Evolutionary conservation across 2,113 vertebrate genomes (phyloP).

Genomic region (Oryzias melastigma): DNA sequence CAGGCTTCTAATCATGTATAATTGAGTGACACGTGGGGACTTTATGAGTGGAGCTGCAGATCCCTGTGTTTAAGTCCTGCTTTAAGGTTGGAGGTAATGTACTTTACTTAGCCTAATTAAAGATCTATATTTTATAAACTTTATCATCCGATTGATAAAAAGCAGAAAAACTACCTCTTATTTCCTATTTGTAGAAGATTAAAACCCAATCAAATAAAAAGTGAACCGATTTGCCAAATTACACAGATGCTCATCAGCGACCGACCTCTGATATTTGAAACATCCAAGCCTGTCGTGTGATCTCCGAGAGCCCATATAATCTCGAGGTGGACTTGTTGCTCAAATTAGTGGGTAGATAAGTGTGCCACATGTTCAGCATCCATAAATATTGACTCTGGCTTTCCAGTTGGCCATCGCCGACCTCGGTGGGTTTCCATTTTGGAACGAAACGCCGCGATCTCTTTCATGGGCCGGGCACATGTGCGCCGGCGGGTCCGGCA

Average conservation of each 20-base stretch:
- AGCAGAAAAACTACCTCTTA: not conserved
- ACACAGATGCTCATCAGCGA: constrained; percentile 41
- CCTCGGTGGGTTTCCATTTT: constrained; percentile 87
- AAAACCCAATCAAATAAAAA: constrained; percentile 67
- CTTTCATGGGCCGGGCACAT: constrained; percentile 60
- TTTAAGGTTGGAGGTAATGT: constrained; percentile 65
- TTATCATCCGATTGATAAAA: no score
- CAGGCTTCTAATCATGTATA: constrained; percentile 84
- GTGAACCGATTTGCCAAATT: constrained; percentile 57
- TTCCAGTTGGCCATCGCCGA: constrained; percentile 84
- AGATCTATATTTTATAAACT: constrained; percentile 34
- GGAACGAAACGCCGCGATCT: constrained; percentile 59
- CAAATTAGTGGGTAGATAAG: constrained; percentile 87
- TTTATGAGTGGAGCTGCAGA: constrained; percentile 79
- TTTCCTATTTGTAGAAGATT: constrained; percentile 51
- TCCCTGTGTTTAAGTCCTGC: constrained; percentile 76
- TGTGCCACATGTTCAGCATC: constrained; percentile 87
- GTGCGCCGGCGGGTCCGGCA: constrained; percentile 29
- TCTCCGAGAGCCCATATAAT: constrained; percentile 80
- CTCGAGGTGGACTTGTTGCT: constrained; percentile 81
- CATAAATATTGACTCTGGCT: constrained; percentile 92
- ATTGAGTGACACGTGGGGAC: constrained; percentile 80
- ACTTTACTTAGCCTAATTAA: constrained; percentile 59
- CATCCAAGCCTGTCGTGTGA: constrained; percentile 64
- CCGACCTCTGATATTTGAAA: constrained; percentile 61